Percentiles rank a stretch among this genome's conserved stretches.
phyloP scores from a whole-genome alignment of 2,113 vertebrate genomes.

The Puma concolor region DNA sequence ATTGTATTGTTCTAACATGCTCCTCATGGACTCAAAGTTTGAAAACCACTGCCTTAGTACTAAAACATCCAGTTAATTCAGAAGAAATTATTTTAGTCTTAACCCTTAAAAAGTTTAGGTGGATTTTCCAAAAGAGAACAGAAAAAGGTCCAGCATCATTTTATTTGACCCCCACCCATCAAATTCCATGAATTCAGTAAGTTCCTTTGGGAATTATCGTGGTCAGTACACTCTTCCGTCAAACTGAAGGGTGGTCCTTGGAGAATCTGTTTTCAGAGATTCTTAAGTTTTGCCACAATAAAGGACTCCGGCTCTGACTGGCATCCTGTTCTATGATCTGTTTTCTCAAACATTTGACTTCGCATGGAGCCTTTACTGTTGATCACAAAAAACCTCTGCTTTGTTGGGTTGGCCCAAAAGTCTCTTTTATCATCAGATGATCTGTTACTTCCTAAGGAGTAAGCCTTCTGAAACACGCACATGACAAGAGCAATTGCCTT shows the following conservation, averaged over 20 bases:
- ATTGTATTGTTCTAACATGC: neutral
- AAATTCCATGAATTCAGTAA: neutral
- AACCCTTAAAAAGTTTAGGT: neutral
- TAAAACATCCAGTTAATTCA: neutral
- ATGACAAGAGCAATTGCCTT: neutral
- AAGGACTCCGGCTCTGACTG: neutral
- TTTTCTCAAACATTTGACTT: conserved; percentile 38
- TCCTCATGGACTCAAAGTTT: neutral
- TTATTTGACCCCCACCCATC: neutral
- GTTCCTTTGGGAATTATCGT: neutral
- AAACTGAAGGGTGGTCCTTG: neutral
- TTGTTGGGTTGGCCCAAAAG: neutral
- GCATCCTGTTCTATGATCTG: neutral
- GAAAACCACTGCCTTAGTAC: neutral
- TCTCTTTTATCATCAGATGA: neutral
- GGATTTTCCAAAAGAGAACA: neutral
- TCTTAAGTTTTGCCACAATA: neutral
- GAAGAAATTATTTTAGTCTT: neutral
- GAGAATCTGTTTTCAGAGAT: conserved; percentile 22
- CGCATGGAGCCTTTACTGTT: neutral
- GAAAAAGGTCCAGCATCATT: neutral
- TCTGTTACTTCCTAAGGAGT: neutral
- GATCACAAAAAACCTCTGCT: neutral
- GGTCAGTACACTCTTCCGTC: neutral
- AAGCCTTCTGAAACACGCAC: neutral